A percentile compares a stretch with the other conserved stretches of the same genome.
These are phyloP conservation scores for Caretta caretta DNA, from an alignment of 2,113 vertebrate species.

Conservation along the genomic window DNA sequence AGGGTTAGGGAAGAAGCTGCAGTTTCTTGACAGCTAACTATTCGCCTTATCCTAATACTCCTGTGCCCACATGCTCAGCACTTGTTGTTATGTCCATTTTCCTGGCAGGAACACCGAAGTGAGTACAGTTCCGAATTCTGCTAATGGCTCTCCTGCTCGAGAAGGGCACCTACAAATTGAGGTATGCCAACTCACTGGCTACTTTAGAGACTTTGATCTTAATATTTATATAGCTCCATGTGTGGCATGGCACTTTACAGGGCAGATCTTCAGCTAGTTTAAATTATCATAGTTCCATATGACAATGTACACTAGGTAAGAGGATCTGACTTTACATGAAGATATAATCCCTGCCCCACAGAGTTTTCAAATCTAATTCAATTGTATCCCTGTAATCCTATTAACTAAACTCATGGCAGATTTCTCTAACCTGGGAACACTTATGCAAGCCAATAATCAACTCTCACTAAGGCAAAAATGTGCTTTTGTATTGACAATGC, in stretches of 20 bases:
- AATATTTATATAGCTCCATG: background rate
- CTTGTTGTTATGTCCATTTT: background rate
- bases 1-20: background rate
- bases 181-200: background rate
- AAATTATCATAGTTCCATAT: background rate
- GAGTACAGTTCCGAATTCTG: background rate
- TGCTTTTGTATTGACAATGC: background rate
- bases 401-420: background rate
- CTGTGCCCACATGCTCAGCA: background rate
- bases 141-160: background rate
- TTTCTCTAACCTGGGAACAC: background rate
- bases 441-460: background rate
- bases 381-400: background rate
- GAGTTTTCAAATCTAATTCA: background rate
- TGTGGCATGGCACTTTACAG: background rate
- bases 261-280: background rate
- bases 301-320: background rate
- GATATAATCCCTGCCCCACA: background rate
- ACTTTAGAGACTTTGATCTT: background rate
- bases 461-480: background rate
- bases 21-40: background rate
- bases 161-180: background rate
- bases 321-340: background rate
- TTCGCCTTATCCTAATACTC: background rate
- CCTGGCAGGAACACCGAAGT: background rate